Conservation (phyloP, 2,888 invertebrate species). For the Drosophila lutescens region DNA sequence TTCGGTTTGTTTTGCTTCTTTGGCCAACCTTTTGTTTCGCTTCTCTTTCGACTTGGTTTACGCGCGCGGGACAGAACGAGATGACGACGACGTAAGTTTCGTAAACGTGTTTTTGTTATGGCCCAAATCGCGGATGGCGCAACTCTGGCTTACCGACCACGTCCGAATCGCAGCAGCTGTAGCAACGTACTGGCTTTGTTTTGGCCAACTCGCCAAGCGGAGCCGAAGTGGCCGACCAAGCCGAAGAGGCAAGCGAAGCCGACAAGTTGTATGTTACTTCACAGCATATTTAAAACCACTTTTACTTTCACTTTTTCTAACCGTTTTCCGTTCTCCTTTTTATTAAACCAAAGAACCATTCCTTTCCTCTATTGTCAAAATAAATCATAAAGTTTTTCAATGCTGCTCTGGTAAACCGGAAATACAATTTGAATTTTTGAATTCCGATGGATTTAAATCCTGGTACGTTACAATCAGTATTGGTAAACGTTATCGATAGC, state of each 20-base stretch:
- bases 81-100: constrained; percentile 64
- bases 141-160: constrained; percentile 35
- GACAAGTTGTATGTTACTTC: constrained; percentile 26
- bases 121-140: constrained; percentile 5
- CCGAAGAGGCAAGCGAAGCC: not conserved
- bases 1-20: constrained; percentile 55
- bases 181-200: constrained; percentile 61
- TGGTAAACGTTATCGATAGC: constrained; percentile 10
- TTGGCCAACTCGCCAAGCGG: constrained; percentile 34
- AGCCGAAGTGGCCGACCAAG: constrained; percentile 8
- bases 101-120: constrained; percentile 60
- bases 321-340: not conserved
- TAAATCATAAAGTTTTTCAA: not conserved
- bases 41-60: constrained; percentile 29
- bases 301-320: not conserved
- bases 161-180: constrained; percentile 49
- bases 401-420: not conserved
- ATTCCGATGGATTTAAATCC: constrained; percentile 48
- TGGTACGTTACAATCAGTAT: constrained; percentile 42
- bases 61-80: constrained; percentile 62
- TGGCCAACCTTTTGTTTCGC: constrained; percentile 3
- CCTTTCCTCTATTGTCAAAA: not conserved
- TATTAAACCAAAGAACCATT: no score
- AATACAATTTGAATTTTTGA: constrained; percentile 22
- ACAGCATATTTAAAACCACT: not conserved